phyloP scores from a whole-genome alignment of 2,888 invertebrate genomes.

The Zygogramma bicolorata region DNA sequence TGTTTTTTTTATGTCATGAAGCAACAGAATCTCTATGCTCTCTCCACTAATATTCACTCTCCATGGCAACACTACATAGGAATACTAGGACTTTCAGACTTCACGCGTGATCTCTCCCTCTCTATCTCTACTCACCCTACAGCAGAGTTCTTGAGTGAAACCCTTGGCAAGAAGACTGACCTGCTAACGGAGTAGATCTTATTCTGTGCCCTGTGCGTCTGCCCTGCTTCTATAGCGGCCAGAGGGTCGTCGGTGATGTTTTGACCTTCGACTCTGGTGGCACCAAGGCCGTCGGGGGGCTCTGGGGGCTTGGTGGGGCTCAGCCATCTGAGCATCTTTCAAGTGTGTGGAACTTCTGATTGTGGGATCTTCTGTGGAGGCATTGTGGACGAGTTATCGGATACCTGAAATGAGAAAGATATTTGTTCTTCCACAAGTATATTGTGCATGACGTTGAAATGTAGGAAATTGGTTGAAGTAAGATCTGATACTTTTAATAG shows the following conservation, averaged over 20 bases:
- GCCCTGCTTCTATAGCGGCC: slow-evolving; percentile 63
- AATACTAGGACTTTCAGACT: too few relatives aligned
- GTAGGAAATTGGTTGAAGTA: not conserved
- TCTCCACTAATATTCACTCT: too few relatives aligned
- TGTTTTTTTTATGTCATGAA: too few relatives aligned
- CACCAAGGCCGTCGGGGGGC: slow-evolving; percentile 40
- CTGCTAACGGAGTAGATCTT: slow-evolving; percentile 69
- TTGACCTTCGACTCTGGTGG: slow-evolving; percentile 4
- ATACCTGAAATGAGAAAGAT: slow-evolving; percentile 22
- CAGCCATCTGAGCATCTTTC: slow-evolving; percentile 62
- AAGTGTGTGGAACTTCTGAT: not conserved
- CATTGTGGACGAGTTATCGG: slow-evolving; percentile 4
- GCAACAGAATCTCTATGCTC: too few relatives aligned
- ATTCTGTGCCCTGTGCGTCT: slow-evolving; percentile 56
- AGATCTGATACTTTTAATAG: too few relatives aligned
- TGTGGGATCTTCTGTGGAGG: not conserved
- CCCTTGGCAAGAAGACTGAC: slow-evolving; percentile 71
- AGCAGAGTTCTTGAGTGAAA: slow-evolving; percentile 53
- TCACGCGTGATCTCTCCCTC: not conserved
- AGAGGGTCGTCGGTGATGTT: slow-evolving; percentile 69
- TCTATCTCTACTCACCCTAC: slow-evolving; percentile 53
- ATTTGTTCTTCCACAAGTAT: too few relatives aligned
- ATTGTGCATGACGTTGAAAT: too few relatives aligned
- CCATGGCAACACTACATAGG: too few relatives aligned
- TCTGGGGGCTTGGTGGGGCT: slow-evolving; percentile 55